Conservation (phyloP, 2,797 vertebrate species). For the Okamejei kenojei region DNA sequence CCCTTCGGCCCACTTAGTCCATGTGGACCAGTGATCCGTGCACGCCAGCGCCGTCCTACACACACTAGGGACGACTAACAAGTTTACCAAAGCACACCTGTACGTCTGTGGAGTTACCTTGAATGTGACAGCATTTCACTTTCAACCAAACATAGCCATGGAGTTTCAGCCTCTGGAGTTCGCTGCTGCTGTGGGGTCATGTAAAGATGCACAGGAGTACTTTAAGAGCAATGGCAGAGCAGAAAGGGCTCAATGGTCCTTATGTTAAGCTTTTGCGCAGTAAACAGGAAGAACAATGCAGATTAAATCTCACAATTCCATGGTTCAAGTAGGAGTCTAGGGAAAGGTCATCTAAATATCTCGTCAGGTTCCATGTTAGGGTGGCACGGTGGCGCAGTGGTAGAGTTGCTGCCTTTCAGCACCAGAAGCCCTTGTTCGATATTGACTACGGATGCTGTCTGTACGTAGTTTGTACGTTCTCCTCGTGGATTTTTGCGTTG, state of each 20-base stretch:
- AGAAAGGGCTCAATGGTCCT: background rate
- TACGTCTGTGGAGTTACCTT: background rate
- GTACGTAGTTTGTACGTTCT: too few species aligned
- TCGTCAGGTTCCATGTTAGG: background rate
- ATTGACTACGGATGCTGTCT: too few species aligned
- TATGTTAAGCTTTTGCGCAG: background rate
- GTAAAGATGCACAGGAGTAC: background rate
- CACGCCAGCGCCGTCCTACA: too few species aligned
- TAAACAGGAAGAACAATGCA: background rate
- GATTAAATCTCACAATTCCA: background rate
- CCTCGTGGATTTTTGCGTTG: too few species aligned
- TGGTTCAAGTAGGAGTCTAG: background rate
- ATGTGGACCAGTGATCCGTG: too few species aligned
- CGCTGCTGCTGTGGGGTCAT: background rate
- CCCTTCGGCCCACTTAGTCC: too few species aligned
- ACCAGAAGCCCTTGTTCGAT: too few species aligned
- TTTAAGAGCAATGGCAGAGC: background rate
- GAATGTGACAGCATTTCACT: background rate
- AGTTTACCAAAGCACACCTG: too few species aligned
- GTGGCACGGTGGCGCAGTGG: too few species aligned
- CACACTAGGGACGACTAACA: too few species aligned
- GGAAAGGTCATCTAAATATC: background rate
- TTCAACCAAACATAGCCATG: background rate
- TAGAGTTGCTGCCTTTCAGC: too few species aligned
- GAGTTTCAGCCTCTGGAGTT: background rate